Evolutionary conservation across 2,797 vertebrate genomes (phyloP).

Genomic region (Ctenopoma multispine): DNA sequence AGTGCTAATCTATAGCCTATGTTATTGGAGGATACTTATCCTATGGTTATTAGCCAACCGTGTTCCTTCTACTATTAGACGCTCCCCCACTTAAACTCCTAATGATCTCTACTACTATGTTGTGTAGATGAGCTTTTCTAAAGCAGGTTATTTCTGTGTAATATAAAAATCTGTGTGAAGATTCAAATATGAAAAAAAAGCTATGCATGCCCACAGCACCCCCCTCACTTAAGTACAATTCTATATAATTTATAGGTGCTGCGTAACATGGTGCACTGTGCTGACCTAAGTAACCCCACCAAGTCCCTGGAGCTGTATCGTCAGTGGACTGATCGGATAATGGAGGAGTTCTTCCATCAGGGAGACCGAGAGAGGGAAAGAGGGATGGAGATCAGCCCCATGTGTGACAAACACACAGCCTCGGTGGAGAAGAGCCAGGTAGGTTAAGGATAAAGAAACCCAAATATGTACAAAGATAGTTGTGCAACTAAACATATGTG

Average conservation of each 20-base stretch:
- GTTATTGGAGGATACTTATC: neutral
- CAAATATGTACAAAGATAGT: neutral
- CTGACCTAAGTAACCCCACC: slow-evolving; percentile 97
- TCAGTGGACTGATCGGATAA: slow-evolving; percentile 98
- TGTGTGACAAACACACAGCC: slow-evolving; percentile 98
- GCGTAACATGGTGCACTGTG: slow-evolving; percentile 98
- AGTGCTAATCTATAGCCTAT: neutral
- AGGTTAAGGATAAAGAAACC: slow-evolving; percentile 12
- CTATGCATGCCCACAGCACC: too few species aligned
- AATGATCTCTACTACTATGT: too few species aligned
- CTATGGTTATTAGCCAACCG: slow-evolving; percentile 46
- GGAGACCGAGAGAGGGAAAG: slow-evolving; percentile 95
- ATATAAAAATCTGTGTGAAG: too few species aligned
- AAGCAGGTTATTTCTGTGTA: too few species aligned
- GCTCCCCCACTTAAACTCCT: neutral
- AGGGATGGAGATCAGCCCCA: slow-evolving; percentile 98
- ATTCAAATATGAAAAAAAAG: too few species aligned
- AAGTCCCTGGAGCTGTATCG: slow-evolving; percentile 97
- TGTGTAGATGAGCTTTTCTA: too few species aligned
- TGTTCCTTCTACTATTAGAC: too few species aligned
- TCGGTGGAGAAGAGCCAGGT: slow-evolving; percentile 99
- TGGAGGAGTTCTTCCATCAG: slow-evolving; percentile 99
- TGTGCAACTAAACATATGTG: neutral
- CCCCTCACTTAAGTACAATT: neutral
- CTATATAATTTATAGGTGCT: slow-evolving; percentile 86